Conservation (phyloP, 1,140 invertebrate species). For the Dryas iulia region DNA sequence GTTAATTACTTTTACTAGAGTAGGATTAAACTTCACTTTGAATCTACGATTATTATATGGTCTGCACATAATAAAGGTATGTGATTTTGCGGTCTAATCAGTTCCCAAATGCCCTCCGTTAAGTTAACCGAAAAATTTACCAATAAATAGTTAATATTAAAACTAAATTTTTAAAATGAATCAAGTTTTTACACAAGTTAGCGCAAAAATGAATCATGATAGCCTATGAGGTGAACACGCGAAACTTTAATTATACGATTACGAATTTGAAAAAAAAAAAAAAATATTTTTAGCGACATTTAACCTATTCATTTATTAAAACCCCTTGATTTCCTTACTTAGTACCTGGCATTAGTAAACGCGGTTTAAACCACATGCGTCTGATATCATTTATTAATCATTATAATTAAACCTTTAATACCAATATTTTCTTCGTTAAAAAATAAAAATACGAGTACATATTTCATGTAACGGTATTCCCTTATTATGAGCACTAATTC, state of each 20-base stretch:
- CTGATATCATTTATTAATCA: background rate
- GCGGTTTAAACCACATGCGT: background rate
- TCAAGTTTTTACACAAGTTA: background rate
- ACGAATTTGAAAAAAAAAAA: background rate
- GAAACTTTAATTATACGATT: background rate
- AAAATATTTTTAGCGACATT: background rate
- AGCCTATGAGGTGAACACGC: background rate
- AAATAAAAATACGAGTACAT: background rate
- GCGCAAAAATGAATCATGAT: background rate
- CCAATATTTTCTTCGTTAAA: background rate
- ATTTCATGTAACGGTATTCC: background rate
- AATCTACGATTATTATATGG: too few relatives aligned
- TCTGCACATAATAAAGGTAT: too few relatives aligned
- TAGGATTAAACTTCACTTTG: too few relatives aligned
- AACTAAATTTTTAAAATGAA: background rate
- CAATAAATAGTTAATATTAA: background rate
- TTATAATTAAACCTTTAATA: background rate
- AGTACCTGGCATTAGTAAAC: background rate
- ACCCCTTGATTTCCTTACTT: background rate
- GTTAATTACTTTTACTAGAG: too few relatives aligned
- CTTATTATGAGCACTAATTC: constrained; percentile 28
- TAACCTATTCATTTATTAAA: background rate
- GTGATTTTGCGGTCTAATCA: too few relatives aligned
- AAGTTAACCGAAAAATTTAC: too few relatives aligned
- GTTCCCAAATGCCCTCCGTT: too few relatives aligned